Percentiles rank a stretch among this genome's conserved stretches.
These are phyloP conservation scores for Rhea pennata DNA, from an alignment of 2,113 vertebrate genomes.

Conservation along the genomic window DNA sequence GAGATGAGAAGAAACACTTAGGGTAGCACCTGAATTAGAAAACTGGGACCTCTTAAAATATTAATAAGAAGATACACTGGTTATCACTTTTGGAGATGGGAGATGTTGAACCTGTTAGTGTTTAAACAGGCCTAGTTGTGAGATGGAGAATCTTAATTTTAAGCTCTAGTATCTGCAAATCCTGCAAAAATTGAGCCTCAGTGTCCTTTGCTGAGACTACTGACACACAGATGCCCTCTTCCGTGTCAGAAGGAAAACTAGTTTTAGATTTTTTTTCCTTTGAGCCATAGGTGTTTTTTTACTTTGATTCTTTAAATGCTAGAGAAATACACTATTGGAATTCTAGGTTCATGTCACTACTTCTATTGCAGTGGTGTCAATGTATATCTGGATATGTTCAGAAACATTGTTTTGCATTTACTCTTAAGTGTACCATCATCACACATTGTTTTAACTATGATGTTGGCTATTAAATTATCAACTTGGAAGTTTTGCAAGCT, in stretches of 20 bases:
- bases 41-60: neutral
- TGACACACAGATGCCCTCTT: neutral
- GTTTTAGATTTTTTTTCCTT: neutral
- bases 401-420: neutral
- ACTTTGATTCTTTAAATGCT: neutral
- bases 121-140: neutral
- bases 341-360: neutral
- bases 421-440: neutral
- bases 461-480: neutral
- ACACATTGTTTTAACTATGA: neutral
- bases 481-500: neutral
- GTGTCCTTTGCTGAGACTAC: fast-evolving
- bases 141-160: neutral
- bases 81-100: neutral
- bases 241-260: neutral
- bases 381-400: neutral
- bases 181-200: neutral
- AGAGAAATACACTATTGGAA: neutral
- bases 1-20: neutral
- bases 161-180: neutral
- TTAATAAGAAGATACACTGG: neutral
- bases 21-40: neutral
- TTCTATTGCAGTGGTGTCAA: neutral
- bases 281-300: neutral
- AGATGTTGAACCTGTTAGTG: neutral